These are phyloP conservation scores for Meles meles DNA, from an alignment of 2,113 vertebrate genomes.

Conservation along the genomic window DNA sequence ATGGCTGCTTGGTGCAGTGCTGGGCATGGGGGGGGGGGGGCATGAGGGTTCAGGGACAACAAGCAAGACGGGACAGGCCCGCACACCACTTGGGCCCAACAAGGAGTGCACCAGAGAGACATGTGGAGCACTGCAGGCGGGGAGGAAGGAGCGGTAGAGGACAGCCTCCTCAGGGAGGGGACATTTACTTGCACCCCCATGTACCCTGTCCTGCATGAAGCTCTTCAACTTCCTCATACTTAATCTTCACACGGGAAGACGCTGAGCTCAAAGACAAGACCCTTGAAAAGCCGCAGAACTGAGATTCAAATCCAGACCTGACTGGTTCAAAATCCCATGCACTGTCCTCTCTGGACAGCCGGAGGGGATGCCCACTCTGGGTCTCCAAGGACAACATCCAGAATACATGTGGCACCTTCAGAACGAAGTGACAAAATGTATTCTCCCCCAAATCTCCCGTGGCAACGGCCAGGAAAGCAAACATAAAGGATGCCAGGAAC, in stretches of 20 bases:
- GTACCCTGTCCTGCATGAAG: fast-evolving
- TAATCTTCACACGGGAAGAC: not conserved
- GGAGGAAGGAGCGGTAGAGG: fast-evolving
- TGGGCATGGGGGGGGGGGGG: not conserved
- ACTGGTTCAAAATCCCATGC: not conserved
- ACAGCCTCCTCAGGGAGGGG: not conserved
- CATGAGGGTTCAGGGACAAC: not conserved
- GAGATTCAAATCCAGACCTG: slow-evolving; percentile 33
- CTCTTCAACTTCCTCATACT: not conserved
- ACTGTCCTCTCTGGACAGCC: not conserved
- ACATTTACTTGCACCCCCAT: fast-evolving
- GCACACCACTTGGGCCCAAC: not conserved
- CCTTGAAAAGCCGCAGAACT: not conserved
- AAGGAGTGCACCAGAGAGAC: fast-evolving
- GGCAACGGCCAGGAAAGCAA: not conserved
- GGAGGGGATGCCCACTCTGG: not conserved
- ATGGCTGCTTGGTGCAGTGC: not conserved
- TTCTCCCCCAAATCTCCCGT: slow-evolving; percentile 15
- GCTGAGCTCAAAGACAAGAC: not conserved
- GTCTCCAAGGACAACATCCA: not conserved
- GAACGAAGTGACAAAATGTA: slow-evolving; percentile 10
- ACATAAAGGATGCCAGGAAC: not conserved
- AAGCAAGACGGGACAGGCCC: not conserved
- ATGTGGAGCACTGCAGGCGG: fast-evolving
- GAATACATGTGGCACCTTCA: slow-evolving; percentile 28